A percentile compares a stretch with the other conserved stretches of the same genome.
phyloP scores from a whole-genome alignment of 1,140 invertebrate species.

The Caenorhabditis briggsae region DNA sequence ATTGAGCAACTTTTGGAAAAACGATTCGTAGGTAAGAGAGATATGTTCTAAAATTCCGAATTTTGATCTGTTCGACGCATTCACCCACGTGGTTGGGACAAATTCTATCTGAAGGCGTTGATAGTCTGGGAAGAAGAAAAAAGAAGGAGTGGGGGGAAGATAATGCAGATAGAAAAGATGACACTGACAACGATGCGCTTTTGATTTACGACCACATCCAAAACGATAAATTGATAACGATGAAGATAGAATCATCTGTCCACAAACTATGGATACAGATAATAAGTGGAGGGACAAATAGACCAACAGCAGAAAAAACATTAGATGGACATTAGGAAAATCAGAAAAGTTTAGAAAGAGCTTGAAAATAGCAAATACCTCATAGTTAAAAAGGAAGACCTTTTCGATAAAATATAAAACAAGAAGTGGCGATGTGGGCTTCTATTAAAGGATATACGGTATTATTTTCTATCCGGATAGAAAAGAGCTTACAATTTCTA shows the following conservation, averaged over 20 bases:
- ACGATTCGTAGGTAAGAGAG: background rate
- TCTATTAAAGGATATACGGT: no score
- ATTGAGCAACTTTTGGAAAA: background rate
- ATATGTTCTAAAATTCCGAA: background rate
- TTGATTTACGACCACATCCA: constrained; percentile 42
- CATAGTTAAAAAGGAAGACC: no score
- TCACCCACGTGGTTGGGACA: constrained; percentile 23
- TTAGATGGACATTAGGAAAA: no score
- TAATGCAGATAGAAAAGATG: constrained; percentile 5
- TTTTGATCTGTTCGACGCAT: constrained; percentile 29
- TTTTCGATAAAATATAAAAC: no score
- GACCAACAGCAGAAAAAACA: background rate
- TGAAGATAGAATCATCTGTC: background rate
- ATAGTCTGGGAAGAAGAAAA: background rate
- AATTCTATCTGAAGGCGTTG: background rate
- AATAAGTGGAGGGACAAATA: background rate
- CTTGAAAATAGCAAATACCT: no score
- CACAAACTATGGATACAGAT: background rate
- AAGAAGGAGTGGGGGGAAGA: background rate
- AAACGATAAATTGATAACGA: constrained; percentile 10
- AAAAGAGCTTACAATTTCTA: no score
- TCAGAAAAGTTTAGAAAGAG: no score
- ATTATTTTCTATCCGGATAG: no score
- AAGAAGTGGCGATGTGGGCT: no score
- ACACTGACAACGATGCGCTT: constrained; percentile 46